phyloP scores from a whole-genome alignment of 2,888 invertebrate genomes.

The Oasisia sp. region DNA sequence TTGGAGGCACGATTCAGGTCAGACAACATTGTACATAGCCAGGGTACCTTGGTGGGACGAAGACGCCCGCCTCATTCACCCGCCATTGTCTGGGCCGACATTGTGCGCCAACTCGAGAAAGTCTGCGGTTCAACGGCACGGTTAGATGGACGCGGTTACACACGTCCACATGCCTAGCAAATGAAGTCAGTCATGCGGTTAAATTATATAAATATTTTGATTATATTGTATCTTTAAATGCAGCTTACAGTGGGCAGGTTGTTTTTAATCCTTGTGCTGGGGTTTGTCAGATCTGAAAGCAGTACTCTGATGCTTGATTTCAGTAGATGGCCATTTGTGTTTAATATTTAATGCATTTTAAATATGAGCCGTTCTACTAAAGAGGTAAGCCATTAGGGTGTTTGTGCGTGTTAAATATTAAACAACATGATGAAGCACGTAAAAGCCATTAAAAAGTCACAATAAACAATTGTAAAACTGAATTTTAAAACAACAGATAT shows the following conservation, averaged over 20 bases:
- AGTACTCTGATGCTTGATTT: background rate
- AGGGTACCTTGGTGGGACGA: background rate
- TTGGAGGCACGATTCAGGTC: background rate
- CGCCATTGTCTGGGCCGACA: background rate
- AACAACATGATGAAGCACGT: no score
- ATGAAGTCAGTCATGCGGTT: background rate
- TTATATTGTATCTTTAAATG: background rate
- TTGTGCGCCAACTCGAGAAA: background rate
- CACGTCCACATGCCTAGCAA: background rate
- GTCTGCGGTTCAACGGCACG: background rate
- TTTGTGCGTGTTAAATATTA: no score
- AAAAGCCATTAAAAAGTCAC: no score
- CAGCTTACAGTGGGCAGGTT: background rate
- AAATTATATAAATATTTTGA: background rate
- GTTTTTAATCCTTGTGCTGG: background rate
- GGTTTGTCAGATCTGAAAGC: background rate
- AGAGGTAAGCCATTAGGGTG: background rate
- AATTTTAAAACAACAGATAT: no score
- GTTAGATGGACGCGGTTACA: background rate
- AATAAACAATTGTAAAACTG: no score
- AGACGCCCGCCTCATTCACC: background rate
- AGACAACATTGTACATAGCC: constrained; percentile 7
- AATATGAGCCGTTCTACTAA: background rate
- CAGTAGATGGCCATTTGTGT: background rate
- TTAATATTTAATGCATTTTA: background rate